Percentiles rank a stretch among this genome's conserved stretches.
phyloP scores from a whole-genome alignment of 2,888 invertebrate species.

The Clivina fossor region DNA sequence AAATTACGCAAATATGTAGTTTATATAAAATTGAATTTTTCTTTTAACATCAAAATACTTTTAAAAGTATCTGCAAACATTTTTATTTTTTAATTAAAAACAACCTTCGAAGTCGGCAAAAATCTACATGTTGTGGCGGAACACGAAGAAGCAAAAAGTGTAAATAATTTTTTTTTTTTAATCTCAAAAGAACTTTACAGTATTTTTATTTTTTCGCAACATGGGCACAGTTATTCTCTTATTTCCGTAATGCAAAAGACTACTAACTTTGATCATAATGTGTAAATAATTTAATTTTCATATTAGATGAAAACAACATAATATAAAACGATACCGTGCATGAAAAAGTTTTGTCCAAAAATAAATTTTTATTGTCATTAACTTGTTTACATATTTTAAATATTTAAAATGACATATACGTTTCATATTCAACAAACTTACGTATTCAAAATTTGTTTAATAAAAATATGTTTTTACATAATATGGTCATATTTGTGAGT shows the following conservation, averaged over 20 bases:
- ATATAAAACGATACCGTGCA: too few species aligned
- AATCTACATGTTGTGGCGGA: not conserved
- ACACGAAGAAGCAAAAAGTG: not conserved
- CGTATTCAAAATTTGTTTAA: too few species aligned
- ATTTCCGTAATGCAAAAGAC: not conserved
- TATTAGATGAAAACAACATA: too few species aligned
- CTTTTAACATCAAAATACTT: conserved; percentile 7
- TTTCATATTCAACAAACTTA: too few species aligned
- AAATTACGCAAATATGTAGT: too few species aligned
- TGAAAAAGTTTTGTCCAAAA: too few species aligned
- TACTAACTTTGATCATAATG: conserved; percentile 11
- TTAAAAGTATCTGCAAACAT: conserved; percentile 1
- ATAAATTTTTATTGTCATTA: too few species aligned
- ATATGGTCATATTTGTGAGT: too few species aligned
- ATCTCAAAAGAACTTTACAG: conserved; percentile 2
- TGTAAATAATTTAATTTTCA: conserved; percentile 18
- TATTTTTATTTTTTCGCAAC: too few species aligned
- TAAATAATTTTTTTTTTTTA: conserved; percentile 9
- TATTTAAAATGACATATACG: too few species aligned
- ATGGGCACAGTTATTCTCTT: not conserved
- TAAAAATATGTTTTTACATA: too few species aligned
- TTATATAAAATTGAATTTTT: conserved; percentile 17
- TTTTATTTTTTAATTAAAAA: conserved; percentile 16
- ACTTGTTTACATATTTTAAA: too few species aligned
- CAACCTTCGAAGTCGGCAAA: conserved; percentile 4